Base-by-base conservation (phyloP, 2,888 invertebrate species). In the Pandemis cinnamomeana region DNA sequence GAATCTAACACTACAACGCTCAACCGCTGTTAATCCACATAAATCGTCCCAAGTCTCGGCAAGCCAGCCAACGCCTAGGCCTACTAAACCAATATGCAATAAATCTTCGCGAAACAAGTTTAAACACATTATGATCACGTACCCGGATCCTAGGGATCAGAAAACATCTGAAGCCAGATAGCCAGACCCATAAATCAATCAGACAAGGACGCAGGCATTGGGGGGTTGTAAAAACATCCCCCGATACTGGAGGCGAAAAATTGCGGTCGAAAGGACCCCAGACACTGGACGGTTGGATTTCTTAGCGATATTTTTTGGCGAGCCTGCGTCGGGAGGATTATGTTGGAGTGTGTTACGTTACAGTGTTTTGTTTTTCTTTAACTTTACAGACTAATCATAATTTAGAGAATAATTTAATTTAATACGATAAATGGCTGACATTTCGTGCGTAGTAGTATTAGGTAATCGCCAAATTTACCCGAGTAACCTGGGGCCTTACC, bases 111-210 rank as follows among this genome's bases (percentile, higher is more conserved):
- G 44, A 48, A 73, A 66, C 74, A 62, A 74, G 44, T 74, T 74
- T 55, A 71, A 71, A 74, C 67, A 71, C 74, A 71, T 74, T 74
- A 74, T 74, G 74, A 61, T 74, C 74, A 74, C 74, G 74, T 60
- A 64, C 27, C 44, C 70, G 61, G 67, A 55, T 68, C 58, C 58
- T 46, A 7, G 67, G 70, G 66, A 61, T 67, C 61, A 71, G 70
- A 75, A 80, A 84, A 83, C 81, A 88, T 86, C 84, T 83, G 84
- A 81, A 87, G 87, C 87, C 85, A 87, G 84, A 88, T 87, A 78
- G 77, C 77, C 77, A 82, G 81, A 64, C 69, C 83, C 87, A 82
- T 88, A 88, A 88, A 89, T 89, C 89, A 89, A 89, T 88, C 88
- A 83, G 79, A 75, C 73, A 53, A 46, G 77, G 80, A 78, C 81